Evolutionary conservation across 2,797 vertebrate species (phyloP).

Genomic region (Rhinoraja longicauda): DNA sequence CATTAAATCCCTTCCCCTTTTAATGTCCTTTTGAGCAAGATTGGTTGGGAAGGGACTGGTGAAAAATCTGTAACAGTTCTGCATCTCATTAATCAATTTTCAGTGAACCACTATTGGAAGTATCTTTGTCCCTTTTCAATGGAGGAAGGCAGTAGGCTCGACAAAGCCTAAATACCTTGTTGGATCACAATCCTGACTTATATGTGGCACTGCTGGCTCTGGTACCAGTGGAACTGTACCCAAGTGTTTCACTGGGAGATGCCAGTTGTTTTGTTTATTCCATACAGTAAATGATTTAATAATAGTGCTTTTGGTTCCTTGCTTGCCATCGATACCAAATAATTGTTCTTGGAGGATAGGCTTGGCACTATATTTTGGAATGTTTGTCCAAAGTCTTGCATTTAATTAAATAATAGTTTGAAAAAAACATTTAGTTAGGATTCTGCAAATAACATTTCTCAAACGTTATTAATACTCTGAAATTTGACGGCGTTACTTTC

Average conservation of each 20-base stretch:
- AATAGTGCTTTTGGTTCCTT: background rate
- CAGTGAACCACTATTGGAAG: background rate
- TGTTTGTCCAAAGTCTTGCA: background rate
- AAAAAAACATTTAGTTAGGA: background rate
- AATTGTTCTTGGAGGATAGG: background rate
- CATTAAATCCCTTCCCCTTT: background rate
- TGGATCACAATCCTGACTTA: background rate
- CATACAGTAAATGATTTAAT: background rate
- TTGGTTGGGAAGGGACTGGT: background rate
- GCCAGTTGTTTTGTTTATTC: background rate
- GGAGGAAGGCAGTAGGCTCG: background rate
- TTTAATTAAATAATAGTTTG: background rate
- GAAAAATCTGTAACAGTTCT: background rate
- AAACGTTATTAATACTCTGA: background rate
- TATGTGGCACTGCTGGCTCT: background rate
- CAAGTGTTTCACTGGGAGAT: background rate
- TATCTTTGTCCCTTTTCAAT: background rate
- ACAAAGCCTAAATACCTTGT: background rate
- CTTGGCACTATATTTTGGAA: background rate
- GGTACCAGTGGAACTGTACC: background rate
- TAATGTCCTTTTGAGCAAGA: background rate
- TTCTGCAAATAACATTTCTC: background rate
- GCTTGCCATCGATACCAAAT: background rate
- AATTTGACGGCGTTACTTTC: slow-evolving; percentile 3
- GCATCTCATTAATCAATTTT: background rate